Evolutionary conservation across 1,140 invertebrate species (phyloP).

Genomic region (Neodiprion fabricii): DNA sequence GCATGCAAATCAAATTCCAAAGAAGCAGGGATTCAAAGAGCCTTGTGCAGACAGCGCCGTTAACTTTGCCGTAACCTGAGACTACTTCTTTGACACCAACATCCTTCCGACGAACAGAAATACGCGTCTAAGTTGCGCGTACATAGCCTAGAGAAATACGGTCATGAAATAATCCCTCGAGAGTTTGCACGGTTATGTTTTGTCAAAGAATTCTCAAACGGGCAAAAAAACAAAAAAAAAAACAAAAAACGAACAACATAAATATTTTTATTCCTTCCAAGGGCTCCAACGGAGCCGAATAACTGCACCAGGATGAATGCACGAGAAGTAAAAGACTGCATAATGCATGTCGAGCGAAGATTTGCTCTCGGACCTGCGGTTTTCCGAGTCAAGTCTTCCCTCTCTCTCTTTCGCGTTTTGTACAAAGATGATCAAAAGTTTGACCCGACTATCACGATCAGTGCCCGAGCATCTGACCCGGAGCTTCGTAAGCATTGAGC

Average conservation of each 20-base stretch:
- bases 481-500: neutral
- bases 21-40: slow-evolving; percentile 6
- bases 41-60: neutral
- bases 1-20: slow-evolving; percentile 34
- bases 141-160: slow-evolving; percentile 20
- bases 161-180: too few relatives aligned
- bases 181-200: too few relatives aligned
- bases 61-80: slow-evolving; percentile 21
- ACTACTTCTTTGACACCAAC: neutral
- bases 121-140: too few relatives aligned
- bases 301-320: neutral
- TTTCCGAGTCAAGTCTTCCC: too few relatives aligned
- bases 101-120: too few relatives aligned
- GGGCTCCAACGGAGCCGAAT: too few relatives aligned
- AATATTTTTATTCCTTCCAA: too few relatives aligned
- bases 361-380: neutral
- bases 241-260: too few relatives aligned
- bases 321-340: neutral
- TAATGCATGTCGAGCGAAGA: neutral
- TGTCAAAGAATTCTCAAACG: too few relatives aligned
- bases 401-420: too few relatives aligned
- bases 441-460: neutral
- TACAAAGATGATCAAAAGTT: slow-evolving; percentile 2
- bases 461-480: neutral
- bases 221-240: too few relatives aligned